Conservation (phyloP, 2,113 vertebrate genomes). For the Todiramphus chloris region DNA sequence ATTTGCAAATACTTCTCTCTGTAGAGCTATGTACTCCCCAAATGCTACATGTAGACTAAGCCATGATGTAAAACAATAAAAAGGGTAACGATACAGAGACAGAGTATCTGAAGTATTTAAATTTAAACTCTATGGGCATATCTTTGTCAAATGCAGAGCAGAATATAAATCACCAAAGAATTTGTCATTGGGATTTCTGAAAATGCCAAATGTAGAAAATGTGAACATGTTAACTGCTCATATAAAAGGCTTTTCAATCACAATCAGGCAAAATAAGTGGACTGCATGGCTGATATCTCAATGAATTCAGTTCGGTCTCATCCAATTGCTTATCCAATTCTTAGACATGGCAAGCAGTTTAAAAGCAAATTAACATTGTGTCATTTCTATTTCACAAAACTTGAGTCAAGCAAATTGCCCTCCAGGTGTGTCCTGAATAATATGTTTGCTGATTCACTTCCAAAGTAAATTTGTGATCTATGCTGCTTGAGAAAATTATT, state of each 20-base stretch:
- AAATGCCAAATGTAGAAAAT: neutral
- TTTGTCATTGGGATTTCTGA: neutral
- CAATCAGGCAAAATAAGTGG: neutral
- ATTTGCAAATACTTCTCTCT: neutral
- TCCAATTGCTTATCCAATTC: constrained; percentile 50
- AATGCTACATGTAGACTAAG: neutral
- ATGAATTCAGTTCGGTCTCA: constrained; percentile 43
- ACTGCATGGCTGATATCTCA: constrained; percentile 25
- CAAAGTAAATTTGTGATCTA: constrained; percentile 22
- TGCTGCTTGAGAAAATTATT: constrained; percentile 4
- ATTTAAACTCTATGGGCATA: neutral
- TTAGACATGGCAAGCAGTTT: constrained; percentile 36
- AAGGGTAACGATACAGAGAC: neutral
- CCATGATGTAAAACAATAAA: neutral
- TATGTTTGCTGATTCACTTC: neutral
- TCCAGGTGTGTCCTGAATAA: constrained; percentile 47
- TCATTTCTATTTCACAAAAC: constrained; percentile 54
- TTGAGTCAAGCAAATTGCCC: constrained; percentile 45
- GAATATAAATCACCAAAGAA: neutral
- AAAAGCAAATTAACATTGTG: constrained; percentile 57
- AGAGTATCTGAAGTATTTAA: neutral
- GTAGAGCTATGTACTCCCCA: neutral
- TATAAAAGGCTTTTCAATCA: constrained; percentile 3
- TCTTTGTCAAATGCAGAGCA: neutral
- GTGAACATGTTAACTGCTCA: neutral